Evolutionary conservation across 2,888 invertebrate species (phyloP), one percentile per base, ranked within the genome.

Genomic region (Andrena haemorrhoa): DNA sequence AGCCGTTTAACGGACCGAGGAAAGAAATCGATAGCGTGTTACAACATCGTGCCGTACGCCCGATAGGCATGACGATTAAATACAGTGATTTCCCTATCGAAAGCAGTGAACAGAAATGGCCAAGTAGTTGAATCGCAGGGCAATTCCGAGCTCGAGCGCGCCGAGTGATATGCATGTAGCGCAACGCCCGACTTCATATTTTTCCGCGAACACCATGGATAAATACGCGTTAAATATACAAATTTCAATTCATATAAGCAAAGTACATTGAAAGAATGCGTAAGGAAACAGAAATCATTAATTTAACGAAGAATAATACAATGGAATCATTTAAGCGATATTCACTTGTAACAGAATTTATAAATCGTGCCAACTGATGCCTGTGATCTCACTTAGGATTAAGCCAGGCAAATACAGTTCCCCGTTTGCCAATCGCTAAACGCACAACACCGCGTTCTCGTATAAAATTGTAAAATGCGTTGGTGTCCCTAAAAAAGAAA

Each of bases 191-290:
- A 79, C 86, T 85, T 88, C 88, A 88, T 83, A 65, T 77, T 82
- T 81, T 75, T 16, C 41, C 75, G 83, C 85, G 88, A 89, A 88
- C 85, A 71, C 60, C 53, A 56, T 58, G 89, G 78, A 83, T 80
- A 80, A 87, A 89, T 87, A 88, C 75, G 78, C 72, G 79, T 89
- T 84, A 84, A 88, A 83, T 89, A 85, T 89, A 89, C 89, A 88
- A 58, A 82, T 41, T 81, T 88, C 79, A 89, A 89, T 89, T 56
- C 58, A 79, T 87, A 85, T 75, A 88, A 87, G 85, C 82, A 87
- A 56, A 73, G 35, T 87, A 82, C 73, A 75, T 80, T 56, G 10
- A 26, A 79, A 88, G 85, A 86, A 75, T 86, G 89, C 83, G 76
- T 79, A 78, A 82, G 61, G 64, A 71, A 88, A 85, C 63, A 76